Evolutionary conservation across 2,888 invertebrate species (phyloP).

Genomic region (Trichacis sp.): DNA sequence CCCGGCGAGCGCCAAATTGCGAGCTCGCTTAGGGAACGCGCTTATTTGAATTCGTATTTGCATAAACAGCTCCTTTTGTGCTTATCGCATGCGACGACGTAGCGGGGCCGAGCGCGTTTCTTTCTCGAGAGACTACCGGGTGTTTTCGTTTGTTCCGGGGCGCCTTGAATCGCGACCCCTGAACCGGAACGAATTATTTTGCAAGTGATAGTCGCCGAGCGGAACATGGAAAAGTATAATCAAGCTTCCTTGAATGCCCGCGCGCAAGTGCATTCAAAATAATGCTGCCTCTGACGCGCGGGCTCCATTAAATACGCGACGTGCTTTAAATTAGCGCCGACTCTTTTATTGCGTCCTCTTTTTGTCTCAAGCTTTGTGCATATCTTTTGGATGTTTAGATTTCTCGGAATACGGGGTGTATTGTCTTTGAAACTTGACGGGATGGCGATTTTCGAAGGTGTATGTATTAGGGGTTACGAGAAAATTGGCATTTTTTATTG

Average conservation of each 20-base stretch:
- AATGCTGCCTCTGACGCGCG: neutral
- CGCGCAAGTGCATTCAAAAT: neutral
- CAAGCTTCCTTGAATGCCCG: constrained; percentile 26
- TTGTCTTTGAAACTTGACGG: no score
- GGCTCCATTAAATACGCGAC: neutral
- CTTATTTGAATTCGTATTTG: constrained; percentile 40
- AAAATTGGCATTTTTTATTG: no score
- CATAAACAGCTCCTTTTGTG: constrained; percentile 44
- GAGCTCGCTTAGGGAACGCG: constrained; percentile 37
- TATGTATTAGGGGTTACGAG: no score
- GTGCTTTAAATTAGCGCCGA: neutral
- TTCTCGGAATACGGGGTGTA: no score
- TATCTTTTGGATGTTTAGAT: no score
- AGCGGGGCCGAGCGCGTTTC: constrained; percentile 5
- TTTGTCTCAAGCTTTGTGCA: neutral
- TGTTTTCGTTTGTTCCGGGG: constrained; percentile 19
- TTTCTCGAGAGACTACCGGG: neutral
- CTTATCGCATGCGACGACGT: constrained; percentile 28
- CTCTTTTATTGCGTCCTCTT: neutral
- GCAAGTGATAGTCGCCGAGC: constrained; percentile 31
- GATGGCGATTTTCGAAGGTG: no score
- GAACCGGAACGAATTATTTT: constrained; percentile 22
- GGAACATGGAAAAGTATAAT: constrained; percentile 36
- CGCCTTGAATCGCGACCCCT: constrained; percentile 26
- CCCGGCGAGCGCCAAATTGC: constrained; percentile 32